Evolutionary conservation across 2,797 vertebrate genomes (phyloP).

Genomic region (Novumbra hubbsi): DNA sequence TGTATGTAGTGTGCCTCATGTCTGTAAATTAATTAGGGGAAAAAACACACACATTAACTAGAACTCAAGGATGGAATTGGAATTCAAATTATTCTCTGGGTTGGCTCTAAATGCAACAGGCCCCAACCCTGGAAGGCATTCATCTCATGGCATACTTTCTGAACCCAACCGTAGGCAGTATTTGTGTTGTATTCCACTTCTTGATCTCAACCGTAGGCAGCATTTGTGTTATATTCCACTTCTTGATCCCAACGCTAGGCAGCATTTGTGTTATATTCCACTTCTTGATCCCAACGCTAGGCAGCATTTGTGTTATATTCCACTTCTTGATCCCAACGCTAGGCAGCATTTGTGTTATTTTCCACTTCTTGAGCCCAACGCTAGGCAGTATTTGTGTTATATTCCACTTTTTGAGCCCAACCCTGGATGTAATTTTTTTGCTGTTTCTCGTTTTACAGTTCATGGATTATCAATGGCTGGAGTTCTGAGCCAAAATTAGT

Average conservation of each 20-base stretch:
- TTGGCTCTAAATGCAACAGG: not conserved
- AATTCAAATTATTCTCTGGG: not conserved
- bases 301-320: not conserved
- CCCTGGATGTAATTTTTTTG: no score
- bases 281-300: not conserved
- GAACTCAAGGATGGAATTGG: not conserved
- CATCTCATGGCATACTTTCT: not conserved
- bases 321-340: not conserved
- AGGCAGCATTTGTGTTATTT: not conserved
- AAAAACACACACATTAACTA: not conserved
- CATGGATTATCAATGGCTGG: constrained; percentile 1
- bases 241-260: not conserved
- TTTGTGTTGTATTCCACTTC: not conserved
- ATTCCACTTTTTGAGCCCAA: no score
- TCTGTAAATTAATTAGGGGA: no score
- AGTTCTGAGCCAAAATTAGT: not conserved
- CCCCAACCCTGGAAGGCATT: not conserved
- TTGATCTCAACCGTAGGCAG: not conserved
- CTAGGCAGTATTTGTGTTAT: no score
- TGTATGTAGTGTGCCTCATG: no score
- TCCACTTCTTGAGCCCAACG: no score
- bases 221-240: not conserved
- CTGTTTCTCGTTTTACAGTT: no score
- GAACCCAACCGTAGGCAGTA: no score
- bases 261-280: not conserved